Base-by-base conservation (phyloP, 2,888 invertebrate genomes). In the Drosophila paramelanica region DNA sequence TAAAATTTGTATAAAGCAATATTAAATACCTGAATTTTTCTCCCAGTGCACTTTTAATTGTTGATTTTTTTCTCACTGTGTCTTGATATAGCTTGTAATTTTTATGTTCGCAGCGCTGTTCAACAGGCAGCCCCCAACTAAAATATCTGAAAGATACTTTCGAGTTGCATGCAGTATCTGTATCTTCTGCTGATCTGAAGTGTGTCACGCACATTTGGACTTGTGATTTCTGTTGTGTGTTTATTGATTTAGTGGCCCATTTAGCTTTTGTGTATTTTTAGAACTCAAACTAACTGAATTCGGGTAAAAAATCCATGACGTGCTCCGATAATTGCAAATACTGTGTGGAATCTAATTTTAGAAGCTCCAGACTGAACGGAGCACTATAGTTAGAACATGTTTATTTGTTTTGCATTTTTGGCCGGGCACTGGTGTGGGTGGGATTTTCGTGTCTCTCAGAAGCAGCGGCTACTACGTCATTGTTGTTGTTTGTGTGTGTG, bases 161-260 rank as follows among this genome's bases (percentile, higher is more conserved):
- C 20, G 10, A 31, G 31, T 10, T 31, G 31, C 10, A 31, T 31
- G 31, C 31, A 10, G 31, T 42, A 31, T 42, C 13, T 31, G 7
- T 45, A 23, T 39, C 38, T 25, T 31, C 41, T 33, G 11, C 36
- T 36, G 45, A 59, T 59, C 69, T 59, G 67, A 84, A 84, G 79
- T 84, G 89, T 84, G 89, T 85, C 84, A 89, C 82, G 70, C 75
- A 67, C 27, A 55, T 52, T 65, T 75, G 38, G 55, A 42, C 49
- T 38, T 55, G 20, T 57, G 53, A 57, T 49, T 57, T 53, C 49
- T 62, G 10, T 57, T 61, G 57, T 65, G n/a, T 57, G 72, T 89
- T 89, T 88, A 84, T 88, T 89, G 84, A 84, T 84, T 89, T 78
- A 89, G 73, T 89, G 89, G 51, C 68, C 69, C 79, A 88, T 85